Evolutionary conservation across 2,113 vertebrate genomes (phyloP).

Genomic region (Loxodonta africana): DNA sequence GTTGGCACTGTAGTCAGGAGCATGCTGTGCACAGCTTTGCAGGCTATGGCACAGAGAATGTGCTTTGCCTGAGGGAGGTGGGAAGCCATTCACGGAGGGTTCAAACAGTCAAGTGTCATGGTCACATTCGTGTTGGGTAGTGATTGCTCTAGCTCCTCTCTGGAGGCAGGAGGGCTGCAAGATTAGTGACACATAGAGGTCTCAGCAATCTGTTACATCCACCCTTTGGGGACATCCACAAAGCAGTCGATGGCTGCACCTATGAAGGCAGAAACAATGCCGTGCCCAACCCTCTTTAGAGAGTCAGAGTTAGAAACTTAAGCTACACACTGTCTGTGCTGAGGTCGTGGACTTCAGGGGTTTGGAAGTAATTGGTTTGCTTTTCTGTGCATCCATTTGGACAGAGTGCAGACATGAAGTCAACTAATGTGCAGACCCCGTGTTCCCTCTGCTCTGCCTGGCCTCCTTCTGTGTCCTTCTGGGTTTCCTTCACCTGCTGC

Average conservation of each 20-base stretch:
- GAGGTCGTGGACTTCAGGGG: background rate
- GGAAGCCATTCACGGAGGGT: background rate
- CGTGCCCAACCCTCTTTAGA: background rate
- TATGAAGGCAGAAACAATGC: background rate
- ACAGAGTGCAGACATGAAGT: background rate
- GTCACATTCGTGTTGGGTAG: background rate
- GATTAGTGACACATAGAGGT: background rate
- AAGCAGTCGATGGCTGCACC: rapidly evolving
- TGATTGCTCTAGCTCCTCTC: rapidly evolving
- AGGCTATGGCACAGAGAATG: too few species aligned
- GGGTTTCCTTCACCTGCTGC: background rate
- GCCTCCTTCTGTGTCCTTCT: rapidly evolving
- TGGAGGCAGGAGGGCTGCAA: background rate
- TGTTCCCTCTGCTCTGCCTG: rapidly evolving
- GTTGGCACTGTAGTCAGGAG: background rate
- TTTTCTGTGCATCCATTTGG: background rate
- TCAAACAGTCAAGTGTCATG: background rate
- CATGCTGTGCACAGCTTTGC: rapidly evolving
- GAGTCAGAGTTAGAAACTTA: background rate
- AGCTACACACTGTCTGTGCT: background rate
- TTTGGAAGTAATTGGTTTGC: background rate
- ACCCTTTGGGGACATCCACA: too few species aligned
- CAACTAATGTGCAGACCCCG: background rate
- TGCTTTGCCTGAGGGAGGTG: background rate
- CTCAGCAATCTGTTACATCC: rapidly evolving